Percentiles rank a stretch among this genome's conserved stretches.
phyloP scores from a whole-genome alignment of 2,888 invertebrate genomes.

The Rotaria sp. region DNA sequence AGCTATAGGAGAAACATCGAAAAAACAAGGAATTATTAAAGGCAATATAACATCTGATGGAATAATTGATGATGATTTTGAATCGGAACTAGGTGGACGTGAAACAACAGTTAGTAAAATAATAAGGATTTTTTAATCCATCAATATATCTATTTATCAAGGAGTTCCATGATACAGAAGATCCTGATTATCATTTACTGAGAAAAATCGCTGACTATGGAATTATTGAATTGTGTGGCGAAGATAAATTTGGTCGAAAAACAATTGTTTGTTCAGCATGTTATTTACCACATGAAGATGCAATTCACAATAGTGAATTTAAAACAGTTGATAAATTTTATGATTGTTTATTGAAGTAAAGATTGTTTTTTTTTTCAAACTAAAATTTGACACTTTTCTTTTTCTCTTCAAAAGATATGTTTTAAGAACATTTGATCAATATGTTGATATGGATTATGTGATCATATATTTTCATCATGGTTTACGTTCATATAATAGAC shows the following conservation, averaged over 20 bases:
- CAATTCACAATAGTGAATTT: conserved; percentile 34
- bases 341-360: conserved; percentile 39
- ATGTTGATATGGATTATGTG: conserved; percentile 95
- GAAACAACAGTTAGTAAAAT: background rate
- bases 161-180: background rate
- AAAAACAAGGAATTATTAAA: background rate
- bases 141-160: background rate
- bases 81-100: background rate
- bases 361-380: too few relatives aligned
- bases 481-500: conserved; percentile 86
- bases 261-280: conserved; percentile 93
- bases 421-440: conserved; percentile 84
- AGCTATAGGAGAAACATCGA: background rate
- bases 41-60: conserved; percentile 14
- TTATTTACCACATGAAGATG: conserved; percentile 62
- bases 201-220: conserved; percentile 33
- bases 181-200: background rate
- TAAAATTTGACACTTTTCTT: too few relatives aligned
- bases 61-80: conserved; percentile 21
- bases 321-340: conserved; percentile 38
- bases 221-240: conserved; percentile 38
- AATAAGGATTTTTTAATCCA: background rate
- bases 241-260: conserved; percentile 68
- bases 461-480: conserved; percentile 96
- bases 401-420: conserved; percentile 66